Conservation (phyloP, 2,888 invertebrate genomes). For the Pandemis heparana region DNA sequence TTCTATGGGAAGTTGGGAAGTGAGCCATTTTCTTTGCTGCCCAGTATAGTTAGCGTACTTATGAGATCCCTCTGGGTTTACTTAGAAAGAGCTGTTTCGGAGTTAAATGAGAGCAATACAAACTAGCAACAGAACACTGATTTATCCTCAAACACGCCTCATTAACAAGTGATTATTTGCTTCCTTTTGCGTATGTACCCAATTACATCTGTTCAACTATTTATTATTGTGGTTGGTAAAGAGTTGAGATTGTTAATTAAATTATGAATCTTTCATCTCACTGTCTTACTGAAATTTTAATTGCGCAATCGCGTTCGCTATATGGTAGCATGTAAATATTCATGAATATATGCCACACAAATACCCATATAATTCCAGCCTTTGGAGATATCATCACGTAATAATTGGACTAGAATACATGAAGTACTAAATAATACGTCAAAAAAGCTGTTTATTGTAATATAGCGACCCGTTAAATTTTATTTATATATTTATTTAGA, state of each 20-base stretch:
- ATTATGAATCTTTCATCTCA: neutral
- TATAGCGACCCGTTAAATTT: conserved; percentile 16
- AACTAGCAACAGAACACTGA: neutral
- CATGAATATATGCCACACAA: conserved; percentile 23
- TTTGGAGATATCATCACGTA: neutral
- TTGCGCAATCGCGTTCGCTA: neutral
- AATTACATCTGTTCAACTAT: neutral
- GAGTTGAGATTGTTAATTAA: neutral
- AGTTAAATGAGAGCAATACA: neutral
- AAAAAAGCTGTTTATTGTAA: conserved; percentile 17
- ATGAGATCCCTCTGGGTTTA: neutral
- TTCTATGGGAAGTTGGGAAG: too few relatives aligned
- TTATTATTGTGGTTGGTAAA: neutral
- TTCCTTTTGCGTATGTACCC: neutral
- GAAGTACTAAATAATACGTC: neutral
- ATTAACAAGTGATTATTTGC: neutral
- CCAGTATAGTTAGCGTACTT: neutral
- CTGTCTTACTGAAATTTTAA: conserved; percentile 1
- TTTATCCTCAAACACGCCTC: conserved; percentile 5
- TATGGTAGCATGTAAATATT: conserved; percentile 28
- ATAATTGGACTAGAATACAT: conserved; percentile 2
- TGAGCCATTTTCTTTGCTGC: too few relatives aligned
- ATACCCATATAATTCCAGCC: conserved; percentile 11
- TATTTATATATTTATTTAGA: conserved; percentile 25
- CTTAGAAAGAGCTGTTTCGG: conserved; percentile 1